These are phyloP conservation scores for Agapostemon virescens DNA, from an alignment of 2,888 invertebrate genomes.

Conservation along the genomic window DNA sequence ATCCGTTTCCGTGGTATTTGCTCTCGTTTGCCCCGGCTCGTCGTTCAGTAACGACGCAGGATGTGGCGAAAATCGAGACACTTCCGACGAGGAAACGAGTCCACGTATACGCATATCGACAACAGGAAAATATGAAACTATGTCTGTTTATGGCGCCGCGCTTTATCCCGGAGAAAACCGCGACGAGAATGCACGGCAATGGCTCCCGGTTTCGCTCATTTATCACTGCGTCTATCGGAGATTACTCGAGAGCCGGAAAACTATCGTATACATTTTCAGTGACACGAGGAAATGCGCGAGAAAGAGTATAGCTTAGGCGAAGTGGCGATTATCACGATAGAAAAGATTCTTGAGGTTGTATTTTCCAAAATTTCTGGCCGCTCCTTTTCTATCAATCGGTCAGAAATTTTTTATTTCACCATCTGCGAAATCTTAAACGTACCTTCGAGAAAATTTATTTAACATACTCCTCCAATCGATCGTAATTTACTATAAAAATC, in stretches of 20 bases:
- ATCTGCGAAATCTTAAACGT: too few species aligned
- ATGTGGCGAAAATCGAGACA: not conserved
- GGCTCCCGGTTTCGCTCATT: not conserved
- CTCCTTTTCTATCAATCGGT: too few species aligned
- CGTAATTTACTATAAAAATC: too few species aligned
- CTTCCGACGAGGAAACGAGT: not conserved
- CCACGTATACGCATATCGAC: not conserved
- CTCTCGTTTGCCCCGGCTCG: not conserved
- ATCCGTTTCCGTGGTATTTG: not conserved
- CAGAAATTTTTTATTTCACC: too few species aligned
- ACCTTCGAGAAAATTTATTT: too few species aligned
- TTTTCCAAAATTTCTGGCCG: too few species aligned
- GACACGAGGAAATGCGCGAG: too few species aligned
- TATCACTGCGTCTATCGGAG: not conserved
- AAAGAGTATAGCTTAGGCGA: too few species aligned
- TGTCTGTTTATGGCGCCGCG: not conserved
- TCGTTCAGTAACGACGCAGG: not conserved
- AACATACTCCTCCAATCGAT: too few species aligned
- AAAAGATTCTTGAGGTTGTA: too few species aligned
- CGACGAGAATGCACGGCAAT: not conserved
- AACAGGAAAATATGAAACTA: not conserved
- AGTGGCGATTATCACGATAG: too few species aligned
- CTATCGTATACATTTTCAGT: too few species aligned
- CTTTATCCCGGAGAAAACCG: slow-evolving; percentile 5
- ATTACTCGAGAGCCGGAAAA: not conserved